Evolutionary conservation across 2,888 invertebrate genomes (phyloP), one percentile per base, ranked within the genome.

Genomic region (Andrena praecox): DNA sequence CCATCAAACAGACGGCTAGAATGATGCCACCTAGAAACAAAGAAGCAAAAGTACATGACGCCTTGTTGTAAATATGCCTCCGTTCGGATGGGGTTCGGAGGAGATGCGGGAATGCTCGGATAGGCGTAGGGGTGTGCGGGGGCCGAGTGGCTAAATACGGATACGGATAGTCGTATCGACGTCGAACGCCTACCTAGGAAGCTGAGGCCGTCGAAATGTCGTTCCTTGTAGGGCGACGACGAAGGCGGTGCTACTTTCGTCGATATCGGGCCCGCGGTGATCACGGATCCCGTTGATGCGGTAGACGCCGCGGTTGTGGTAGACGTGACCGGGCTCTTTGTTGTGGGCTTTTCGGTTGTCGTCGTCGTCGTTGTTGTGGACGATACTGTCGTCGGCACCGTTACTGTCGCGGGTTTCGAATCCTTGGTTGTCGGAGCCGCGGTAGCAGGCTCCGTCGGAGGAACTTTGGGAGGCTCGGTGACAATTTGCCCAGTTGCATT

Each of bases 21-120:
- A 98, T 96, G 81, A 98, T 98, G 60, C 98, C 98, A 42, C 98
- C 98, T 95, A 87, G 24, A 93, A 87, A 29, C 92, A 92, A 56
- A 69, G 83, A 80, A 77, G 63, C 7, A 42, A 81, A 69, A n/a
- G 20, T 31, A 24, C 35, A 16, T 35, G 8, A 63, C 27, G 5
- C 7, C 20, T 69, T 24, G n/a, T 48, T 48, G 50, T 24, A 35
- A 42, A 24, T 50, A 29, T n/a, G 7, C 20, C 31, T 35, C 35
- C 12, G 16, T 10, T 31, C 16, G 0, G 20, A 60, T 16, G n/a
- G 50, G 1, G 2, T 20, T 42, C 20, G 2, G 2, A 20, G 24
- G 31, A 8, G 16, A 48, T 27, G 33, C 7, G 0, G 24, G 5
- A 0, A 10, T 27, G 1, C 3, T n/a, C 35, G 3, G 3, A 33